Evolutionary conservation across 2,113 vertebrate species (phyloP).

Genomic region (Cottus gobio): DNA sequence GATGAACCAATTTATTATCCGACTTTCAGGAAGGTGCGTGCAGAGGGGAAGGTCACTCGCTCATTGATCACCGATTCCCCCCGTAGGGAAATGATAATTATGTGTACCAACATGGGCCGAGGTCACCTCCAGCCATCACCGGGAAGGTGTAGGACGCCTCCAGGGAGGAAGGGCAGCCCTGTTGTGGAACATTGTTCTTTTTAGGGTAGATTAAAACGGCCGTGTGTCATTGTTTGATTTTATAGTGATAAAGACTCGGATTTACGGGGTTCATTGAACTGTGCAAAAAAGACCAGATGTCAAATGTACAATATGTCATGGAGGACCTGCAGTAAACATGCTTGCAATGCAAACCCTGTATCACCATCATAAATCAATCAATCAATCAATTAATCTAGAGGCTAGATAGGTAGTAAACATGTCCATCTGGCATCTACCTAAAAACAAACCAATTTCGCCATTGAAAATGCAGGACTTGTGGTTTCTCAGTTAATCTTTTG

Average conservation of each 20-base stretch:
- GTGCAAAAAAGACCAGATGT: too few relatives aligned
- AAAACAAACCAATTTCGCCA: too few relatives aligned
- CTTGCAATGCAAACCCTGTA: conserved; percentile 27
- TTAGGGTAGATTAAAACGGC: conserved; percentile 9
- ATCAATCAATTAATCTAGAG: conserved; percentile 30
- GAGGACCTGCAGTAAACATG: conserved; percentile 21
- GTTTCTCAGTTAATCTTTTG: neutral
- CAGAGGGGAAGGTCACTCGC: conserved; percentile 69
- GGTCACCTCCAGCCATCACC: conserved; percentile 60
- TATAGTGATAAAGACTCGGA: neutral
- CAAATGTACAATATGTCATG: too few relatives aligned
- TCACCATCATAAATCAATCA: conserved; percentile 13
- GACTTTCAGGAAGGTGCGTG: conserved; percentile 53
- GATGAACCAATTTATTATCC: conserved; percentile 76
- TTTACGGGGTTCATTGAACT: neutral
- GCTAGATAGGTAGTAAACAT: conserved; percentile 39
- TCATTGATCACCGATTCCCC: conserved; percentile 71
- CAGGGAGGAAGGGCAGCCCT: neutral
- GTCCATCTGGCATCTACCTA: conserved; percentile 42
- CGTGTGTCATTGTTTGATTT: conserved; percentile 4
- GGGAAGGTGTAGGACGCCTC: conserved; percentile 6
- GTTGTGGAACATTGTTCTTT: conserved; percentile 15
- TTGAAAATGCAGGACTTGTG: neutral
- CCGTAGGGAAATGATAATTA: conserved; percentile 70
- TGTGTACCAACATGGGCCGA: conserved; percentile 51